Evolutionary conservation across 2,113 vertebrate species (phyloP).

Genomic region (Elgaria multicarinata): DNA sequence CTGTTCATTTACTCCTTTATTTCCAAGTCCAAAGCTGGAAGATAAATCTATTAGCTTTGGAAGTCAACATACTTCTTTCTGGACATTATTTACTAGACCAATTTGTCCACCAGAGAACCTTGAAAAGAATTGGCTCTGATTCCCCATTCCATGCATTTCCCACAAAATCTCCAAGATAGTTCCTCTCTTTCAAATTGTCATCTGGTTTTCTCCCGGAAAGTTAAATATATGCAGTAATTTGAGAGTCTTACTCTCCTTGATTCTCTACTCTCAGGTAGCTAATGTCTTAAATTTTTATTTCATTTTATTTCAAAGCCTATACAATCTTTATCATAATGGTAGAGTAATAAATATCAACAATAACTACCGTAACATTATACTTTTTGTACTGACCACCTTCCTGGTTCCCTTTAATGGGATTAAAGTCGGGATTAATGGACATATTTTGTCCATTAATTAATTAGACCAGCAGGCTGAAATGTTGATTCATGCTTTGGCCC

Average conservation of each 20-base stretch:
- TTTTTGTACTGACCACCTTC: neutral
- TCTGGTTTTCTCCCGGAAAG: neutral
- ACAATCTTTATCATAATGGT: neutral
- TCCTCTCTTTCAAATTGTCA: conserved; percentile 18
- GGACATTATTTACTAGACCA: conserved; percentile 35
- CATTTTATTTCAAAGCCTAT: neutral
- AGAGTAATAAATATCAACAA: neutral
- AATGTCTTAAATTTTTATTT: neutral
- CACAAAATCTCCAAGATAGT: conserved; percentile 21
- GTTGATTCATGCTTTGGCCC: neutral
- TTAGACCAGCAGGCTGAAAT: conserved; percentile 36
- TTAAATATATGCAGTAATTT: neutral
- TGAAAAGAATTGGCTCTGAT: conserved; percentile 18
- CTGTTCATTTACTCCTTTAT: neutral
- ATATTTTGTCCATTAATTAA: neutral
- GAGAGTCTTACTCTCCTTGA: neutral
- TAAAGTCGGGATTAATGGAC: too few relatives aligned
- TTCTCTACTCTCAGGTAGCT: neutral
- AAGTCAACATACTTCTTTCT: conserved; percentile 24
- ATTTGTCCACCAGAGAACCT: conserved; percentile 25
- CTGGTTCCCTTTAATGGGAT: neutral
- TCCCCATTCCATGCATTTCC: neutral
- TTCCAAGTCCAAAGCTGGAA: conserved; percentile 27
- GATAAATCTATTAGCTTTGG: neutral
- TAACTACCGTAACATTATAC: neutral